These are phyloP conservation scores for Hermaeophaga mercurialis DNA, from an alignment of 2,888 invertebrate genomes.

Conservation along the genomic window DNA sequence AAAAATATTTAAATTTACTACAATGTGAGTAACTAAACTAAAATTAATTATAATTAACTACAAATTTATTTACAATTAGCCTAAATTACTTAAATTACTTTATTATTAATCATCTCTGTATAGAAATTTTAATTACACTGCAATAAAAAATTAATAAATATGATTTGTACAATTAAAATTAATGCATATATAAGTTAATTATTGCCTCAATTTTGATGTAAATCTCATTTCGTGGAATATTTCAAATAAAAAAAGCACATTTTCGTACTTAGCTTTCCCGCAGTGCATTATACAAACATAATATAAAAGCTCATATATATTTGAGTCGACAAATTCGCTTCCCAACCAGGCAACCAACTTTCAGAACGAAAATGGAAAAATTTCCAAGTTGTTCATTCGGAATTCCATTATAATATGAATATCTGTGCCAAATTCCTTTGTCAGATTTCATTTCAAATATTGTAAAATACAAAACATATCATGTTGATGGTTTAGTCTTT, in stretches of 20 bases:
- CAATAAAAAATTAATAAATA: no score
- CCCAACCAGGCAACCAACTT: conserved; percentile 21
- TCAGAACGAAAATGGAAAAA: conserved; percentile 28
- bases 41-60: no score
- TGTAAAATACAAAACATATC: conserved; percentile 6
- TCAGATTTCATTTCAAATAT: conserved; percentile 9
- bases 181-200: neutral
- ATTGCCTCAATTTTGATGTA: neutral
- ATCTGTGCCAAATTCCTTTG: conserved; percentile 15
- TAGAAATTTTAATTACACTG: no score
- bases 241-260: conserved; percentile 4
- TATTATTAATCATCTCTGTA: no score
- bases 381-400: conserved; percentile 20
- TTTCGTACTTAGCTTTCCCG: conserved; percentile 11
- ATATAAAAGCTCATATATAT: conserved; percentile 30
- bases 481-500: no score
- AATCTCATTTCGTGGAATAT: conserved; percentile 4
- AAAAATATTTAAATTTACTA: no score
- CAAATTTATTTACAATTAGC: no score
- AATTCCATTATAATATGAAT: conserved; percentile 18
- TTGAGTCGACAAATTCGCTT: conserved; percentile 23
- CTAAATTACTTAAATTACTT: no score
- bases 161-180: no score
- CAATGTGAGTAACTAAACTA: no score
- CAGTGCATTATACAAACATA: conserved; percentile 31